phyloP scores from a whole-genome alignment of 2,113 vertebrate species.

The Cinclus mexicanus region DNA sequence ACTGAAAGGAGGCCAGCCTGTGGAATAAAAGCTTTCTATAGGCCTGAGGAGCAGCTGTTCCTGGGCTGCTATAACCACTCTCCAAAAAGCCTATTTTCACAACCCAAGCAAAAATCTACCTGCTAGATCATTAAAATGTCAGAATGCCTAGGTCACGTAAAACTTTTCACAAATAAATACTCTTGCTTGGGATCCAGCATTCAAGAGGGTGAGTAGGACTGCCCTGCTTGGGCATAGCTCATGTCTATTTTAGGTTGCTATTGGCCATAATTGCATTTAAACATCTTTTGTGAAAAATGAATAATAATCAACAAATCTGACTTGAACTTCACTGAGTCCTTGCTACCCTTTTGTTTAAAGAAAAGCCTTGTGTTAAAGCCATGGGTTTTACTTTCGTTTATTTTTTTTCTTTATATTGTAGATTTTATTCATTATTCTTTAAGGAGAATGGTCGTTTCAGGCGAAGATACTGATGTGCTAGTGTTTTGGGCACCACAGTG shows the following conservation, averaged over 20 bases:
- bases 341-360: not conserved
- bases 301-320: not conserved
- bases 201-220: not conserved
- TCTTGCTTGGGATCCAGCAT: not conserved
- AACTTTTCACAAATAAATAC: not conserved
- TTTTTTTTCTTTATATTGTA: not conserved
- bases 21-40: slow-evolving; percentile 66
- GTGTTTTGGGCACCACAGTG: not conserved
- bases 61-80: slow-evolving; percentile 17
- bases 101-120: slow-evolving; percentile 15
- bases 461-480: accelerated
- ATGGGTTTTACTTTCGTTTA: not conserved
- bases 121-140: slow-evolving; percentile 6
- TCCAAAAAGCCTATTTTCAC: not conserved
- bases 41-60: slow-evolving; percentile 53
- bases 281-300: not conserved
- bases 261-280: not conserved
- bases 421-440: not conserved
- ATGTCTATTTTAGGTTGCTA: not conserved
- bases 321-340: not conserved
- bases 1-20: slow-evolving; percentile 55
- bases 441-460: not conserved
- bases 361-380: not conserved
- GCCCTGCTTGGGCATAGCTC: not conserved
- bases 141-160: not conserved